Evolutionary conservation across 2,888 invertebrate genomes (phyloP), one percentile per base, ranked within the genome.

Genomic region (Parnassius apollo): DNA sequence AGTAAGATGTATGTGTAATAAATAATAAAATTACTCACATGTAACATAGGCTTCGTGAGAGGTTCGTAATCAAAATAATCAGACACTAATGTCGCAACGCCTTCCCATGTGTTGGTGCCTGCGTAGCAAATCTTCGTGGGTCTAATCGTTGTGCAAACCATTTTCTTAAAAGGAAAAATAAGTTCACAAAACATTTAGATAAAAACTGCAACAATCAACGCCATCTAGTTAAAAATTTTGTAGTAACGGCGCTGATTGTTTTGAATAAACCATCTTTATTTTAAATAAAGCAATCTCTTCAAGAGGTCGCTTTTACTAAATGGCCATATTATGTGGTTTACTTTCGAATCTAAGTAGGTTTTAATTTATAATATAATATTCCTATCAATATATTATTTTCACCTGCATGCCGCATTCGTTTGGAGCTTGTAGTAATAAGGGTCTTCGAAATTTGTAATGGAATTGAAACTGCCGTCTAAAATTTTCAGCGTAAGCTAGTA

Each of bases 371-470:
- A 35, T 35, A 35, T 35, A 18, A 18, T n/a, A n/a, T n/a, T n/a
- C n/a, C n/a, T 18, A 35, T 35, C 0, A 35, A 35, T 35, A 4
- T 35, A 35, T 35, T 35, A 44, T 11, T 25, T 12, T 51, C 50
- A 96, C 96, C 94, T 96, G 95, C 65, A 96, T 89, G 56, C 94
- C 94, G 76, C 95, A 96, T 84, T 96, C 96, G 78, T 97, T 97
- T 58, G 94, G 94, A 52, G 94, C 93, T 58, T 95, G 95, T 60
- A 97, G 78, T 51, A 96, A 88, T 60, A 96, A 75, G 0, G 95
- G 95, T 67, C 94, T 94, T 57, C 95, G 91, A 42, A 93, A 81
- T 0, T 93, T 91, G 81, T 92, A 94, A 57, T 92, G 86, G 60
- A 91, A 84, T 61, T 88, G 84, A 82, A 93, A 96, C 74, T 96